These are phyloP conservation scores for Leptobrachium ailaonicum DNA, from an alignment of 2,113 vertebrate genomes.

Conservation along the genomic window DNA sequence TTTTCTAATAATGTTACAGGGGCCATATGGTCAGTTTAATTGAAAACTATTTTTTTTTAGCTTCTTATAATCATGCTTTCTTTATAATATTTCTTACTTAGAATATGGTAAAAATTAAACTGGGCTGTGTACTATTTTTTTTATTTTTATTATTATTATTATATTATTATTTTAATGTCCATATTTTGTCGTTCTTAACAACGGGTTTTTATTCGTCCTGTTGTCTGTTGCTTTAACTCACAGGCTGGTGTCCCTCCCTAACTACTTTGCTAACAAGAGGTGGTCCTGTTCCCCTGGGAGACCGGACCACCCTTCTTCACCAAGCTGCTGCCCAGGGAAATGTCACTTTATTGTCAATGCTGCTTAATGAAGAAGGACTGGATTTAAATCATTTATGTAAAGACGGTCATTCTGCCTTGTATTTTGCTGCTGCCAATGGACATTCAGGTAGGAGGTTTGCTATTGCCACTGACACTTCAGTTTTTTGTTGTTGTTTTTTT, in stretches of 20 bases:
- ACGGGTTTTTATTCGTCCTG: slow-evolving; percentile 58
- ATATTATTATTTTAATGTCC: neutral
- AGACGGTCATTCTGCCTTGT: slow-evolving; percentile 94
- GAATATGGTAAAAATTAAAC: slow-evolving; percentile 32
- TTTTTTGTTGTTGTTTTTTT: too few relatives aligned
- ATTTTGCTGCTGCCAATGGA: slow-evolving; percentile 97
- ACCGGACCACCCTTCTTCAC: slow-evolving; percentile 95
- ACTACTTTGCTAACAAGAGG: slow-evolving; percentile 86
- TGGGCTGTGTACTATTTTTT: slow-evolving; percentile 3
- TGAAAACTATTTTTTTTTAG: too few relatives aligned
- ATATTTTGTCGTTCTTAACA: too few relatives aligned
- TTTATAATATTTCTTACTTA: too few relatives aligned
- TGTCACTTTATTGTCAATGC: slow-evolving; percentile 99
- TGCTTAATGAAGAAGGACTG: slow-evolving; percentile 95
- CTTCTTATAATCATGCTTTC: too few relatives aligned
- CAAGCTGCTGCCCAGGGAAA: slow-evolving; percentile 99
- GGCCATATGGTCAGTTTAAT: too few relatives aligned
- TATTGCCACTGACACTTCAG: too few relatives aligned
- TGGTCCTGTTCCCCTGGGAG: slow-evolving; percentile 98
- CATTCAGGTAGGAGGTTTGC: slow-evolving; percentile 78
- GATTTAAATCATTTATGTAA: slow-evolving; percentile 80
- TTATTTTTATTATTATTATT: slow-evolving; percentile 46
- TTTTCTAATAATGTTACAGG: too few relatives aligned
- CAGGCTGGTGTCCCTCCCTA: slow-evolving; percentile 99
- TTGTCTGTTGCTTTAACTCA: slow-evolving; percentile 77